These are phyloP conservation scores for Apostichopus japonicus DNA, from an alignment of 35 echinoderm and acorn worm species.

Conservation along the genomic window DNA sequence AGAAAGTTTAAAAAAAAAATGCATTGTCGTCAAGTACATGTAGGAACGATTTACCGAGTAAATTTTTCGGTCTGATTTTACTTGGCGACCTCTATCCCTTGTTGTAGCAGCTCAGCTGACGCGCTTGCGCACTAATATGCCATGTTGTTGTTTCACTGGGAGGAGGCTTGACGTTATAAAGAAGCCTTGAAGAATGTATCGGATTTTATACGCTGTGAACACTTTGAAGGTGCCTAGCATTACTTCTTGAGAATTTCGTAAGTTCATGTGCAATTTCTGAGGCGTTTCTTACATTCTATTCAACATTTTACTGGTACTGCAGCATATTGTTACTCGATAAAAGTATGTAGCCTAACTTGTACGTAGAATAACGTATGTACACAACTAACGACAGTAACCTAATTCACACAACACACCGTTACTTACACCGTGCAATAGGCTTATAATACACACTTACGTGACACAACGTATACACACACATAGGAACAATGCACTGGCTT, in stretches of 20 bases:
- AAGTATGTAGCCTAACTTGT: not conserved
- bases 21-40: too few species aligned
- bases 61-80: too few species aligned
- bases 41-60: too few species aligned
- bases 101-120: slow-evolving; percentile 7
- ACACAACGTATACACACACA: too few species aligned
- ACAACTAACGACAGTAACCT: too few species aligned
- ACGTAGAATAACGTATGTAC: too few species aligned
- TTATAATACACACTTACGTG: too few species aligned
- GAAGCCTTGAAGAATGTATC: not conserved
- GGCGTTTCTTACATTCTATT: not conserved
- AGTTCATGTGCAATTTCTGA: not conserved
- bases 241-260: not conserved
- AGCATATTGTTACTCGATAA: not conserved
- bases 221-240: not conserved
- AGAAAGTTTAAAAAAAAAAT: too few species aligned
- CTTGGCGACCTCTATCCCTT: not conserved
- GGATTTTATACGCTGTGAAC: not conserved
- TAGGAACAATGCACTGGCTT: too few species aligned
- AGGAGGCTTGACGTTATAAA: not conserved
- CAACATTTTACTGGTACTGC: not conserved
- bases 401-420: too few species aligned
- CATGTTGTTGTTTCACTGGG: slow-evolving; percentile 36
- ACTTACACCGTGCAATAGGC: too few species aligned
- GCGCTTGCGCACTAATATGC: slow-evolving; percentile 19